Base-by-base conservation (phyloP, 1,140 invertebrate genomes). In the Metopolophium dirhodum region DNA sequence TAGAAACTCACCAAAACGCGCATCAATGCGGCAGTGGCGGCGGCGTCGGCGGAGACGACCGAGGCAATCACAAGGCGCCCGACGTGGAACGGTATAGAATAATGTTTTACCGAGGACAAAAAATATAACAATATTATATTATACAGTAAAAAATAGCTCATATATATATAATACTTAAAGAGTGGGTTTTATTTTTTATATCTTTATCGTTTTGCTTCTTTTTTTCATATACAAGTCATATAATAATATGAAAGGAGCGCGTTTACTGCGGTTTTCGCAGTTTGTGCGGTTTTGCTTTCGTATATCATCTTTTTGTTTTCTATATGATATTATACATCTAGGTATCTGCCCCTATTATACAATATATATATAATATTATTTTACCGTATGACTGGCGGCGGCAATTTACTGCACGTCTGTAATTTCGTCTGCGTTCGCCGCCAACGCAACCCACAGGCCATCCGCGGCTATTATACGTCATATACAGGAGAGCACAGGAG, bases 241-340 rank as follows among this genome's bases (percentile, higher is more conserved):
- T 54, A 54, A 23, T 20, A 11, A 30, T 14, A 11, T n/a, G 22
- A 18, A n/a, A n/a, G 61, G 61, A n/a, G 11, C 18, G n/a, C n/a
- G n/a, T 77, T 77, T 77, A n/a, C 61, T 77, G 61, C n/a, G 30
- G 61, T 77, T 77, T 68, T 77, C n/a, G 61, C 61, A 77, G n/a
- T 77, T 77, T 77, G 30, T 61, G 61, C 11, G 61, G 30, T 77
- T n/a, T n/a, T n/a, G n/a, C 61, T 77, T n/a, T 77, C 30, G 61
- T 77, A 77, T 22, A 54, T 54, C 20, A 54, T 77, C 4, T 77
- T 77, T 77, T 77, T n/a, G 61, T n/a, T n/a, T n/a, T 6, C 51
- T n/a, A 18, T 77, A 77, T 77, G 18, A 18, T 18, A 61, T 61
- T 61, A n/a, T 77, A 77, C 14, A 77, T n/a, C 14, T n/a, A 77